Percentiles rank a stretch among this genome's conserved stretches.
phyloP scores from a whole-genome alignment of 2,113 vertebrate species.

The Morone saxatilis region DNA sequence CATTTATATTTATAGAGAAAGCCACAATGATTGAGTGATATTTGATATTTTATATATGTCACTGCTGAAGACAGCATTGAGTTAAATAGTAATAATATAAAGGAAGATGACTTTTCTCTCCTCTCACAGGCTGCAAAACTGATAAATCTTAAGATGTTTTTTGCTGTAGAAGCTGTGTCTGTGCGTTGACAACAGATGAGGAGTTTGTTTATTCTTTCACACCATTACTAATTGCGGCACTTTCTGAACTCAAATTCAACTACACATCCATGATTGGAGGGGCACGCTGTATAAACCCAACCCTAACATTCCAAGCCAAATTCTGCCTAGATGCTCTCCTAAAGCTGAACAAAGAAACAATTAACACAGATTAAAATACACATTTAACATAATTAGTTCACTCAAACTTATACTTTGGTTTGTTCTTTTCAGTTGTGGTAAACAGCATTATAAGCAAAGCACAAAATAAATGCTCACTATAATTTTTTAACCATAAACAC shows the following conservation, averaged over 20 bases:
- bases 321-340: neutral
- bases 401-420: neutral
- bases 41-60: neutral
- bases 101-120: neutral
- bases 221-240: neutral
- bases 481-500: neutral
- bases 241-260: neutral
- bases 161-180: neutral
- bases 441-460: neutral
- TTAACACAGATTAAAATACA: neutral
- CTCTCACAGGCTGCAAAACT: neutral
- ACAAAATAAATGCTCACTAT: neutral
- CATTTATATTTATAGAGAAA: neutral
- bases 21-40: neutral
- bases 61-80: neutral
- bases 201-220: neutral
- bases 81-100: neutral
- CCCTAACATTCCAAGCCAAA: neutral
- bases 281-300: neutral
- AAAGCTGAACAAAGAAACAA: neutral
- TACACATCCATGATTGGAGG: neutral
- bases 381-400: neutral
- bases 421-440: neutral
- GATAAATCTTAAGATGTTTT: neutral
- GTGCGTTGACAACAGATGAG: neutral